Conservation (phyloP, 2,888 invertebrate species). For the Epirrhoe tristata region DNA sequence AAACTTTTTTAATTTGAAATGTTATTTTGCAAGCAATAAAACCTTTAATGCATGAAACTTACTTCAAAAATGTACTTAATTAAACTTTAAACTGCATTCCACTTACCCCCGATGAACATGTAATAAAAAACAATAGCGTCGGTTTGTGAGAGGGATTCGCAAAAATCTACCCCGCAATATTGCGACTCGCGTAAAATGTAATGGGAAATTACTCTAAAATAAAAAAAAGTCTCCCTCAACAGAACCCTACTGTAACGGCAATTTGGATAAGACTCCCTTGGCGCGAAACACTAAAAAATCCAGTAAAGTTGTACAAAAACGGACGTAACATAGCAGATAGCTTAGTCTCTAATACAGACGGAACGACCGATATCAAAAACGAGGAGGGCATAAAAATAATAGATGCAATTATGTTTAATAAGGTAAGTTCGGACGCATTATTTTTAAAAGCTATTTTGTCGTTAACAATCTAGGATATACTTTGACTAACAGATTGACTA, state of each 20-base stretch:
- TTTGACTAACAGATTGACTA: too few species aligned
- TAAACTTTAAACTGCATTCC: conserved; percentile 44
- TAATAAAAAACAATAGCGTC: conserved; percentile 54
- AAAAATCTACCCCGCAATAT: conserved; percentile 72
- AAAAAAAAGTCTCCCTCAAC: conserved; percentile 72
- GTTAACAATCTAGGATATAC: too few species aligned
- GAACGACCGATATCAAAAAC: neutral
- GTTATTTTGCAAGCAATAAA: neutral
- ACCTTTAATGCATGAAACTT: neutral
- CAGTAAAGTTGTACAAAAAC: conserved; percentile 56
- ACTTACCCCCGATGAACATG: conserved; percentile 35
- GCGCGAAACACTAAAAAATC: conserved; percentile 75
- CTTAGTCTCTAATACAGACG: neutral
- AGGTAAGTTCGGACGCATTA: too few species aligned
- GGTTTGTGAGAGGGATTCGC: conserved; percentile 51
- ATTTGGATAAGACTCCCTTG: conserved; percentile 78
- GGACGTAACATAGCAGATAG: neutral
- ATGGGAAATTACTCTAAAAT: conserved; percentile 82
- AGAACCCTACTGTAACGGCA: conserved; percentile 77
- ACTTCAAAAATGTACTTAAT: conserved; percentile 37
- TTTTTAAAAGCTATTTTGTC: too few species aligned
- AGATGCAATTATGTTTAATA: too few species aligned
- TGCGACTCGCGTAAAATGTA: conserved; percentile 75
- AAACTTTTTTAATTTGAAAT: neutral
- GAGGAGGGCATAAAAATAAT: neutral